Evolutionary conservation across 1,140 invertebrate genomes (phyloP).

Genomic region (Choristoneura fumiferana): DNA sequence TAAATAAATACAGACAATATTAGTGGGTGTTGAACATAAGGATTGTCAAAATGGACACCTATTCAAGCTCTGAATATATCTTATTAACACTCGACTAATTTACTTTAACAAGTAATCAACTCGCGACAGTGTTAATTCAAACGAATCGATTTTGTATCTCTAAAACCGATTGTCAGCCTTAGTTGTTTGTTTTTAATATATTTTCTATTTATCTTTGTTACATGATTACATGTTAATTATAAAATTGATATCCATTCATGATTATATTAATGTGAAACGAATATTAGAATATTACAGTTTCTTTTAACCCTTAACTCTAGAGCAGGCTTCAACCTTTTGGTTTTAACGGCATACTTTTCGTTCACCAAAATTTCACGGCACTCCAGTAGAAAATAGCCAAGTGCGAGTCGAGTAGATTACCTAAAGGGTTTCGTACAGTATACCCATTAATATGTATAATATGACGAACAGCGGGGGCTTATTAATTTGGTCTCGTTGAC

Average conservation of each 20-base stretch:
- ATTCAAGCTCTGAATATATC: slow-evolving; percentile 1
- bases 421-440: no score
- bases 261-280: not conserved
- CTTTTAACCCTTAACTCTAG: no score
- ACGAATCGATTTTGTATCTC: slow-evolving; percentile 7
- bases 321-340: no score
- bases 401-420: no score
- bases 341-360: no score
- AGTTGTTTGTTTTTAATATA: not conserved
- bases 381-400: no score
- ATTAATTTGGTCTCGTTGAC: no score
- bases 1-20: no score
- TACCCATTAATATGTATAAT: no score
- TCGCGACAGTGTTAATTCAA: not conserved
- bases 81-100: slow-evolving; percentile 9
- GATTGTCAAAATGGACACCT: not conserved
- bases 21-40: not conserved
- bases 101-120: slow-evolving; percentile 10
- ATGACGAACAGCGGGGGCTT: no score
- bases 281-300: no score
- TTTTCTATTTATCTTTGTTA: not conserved
- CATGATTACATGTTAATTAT: slow-evolving; percentile 17
- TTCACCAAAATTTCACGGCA: no score
- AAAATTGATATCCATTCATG: slow-evolving; percentile 15
- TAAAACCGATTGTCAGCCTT: slow-evolving; percentile 17